Conservation (phyloP, 1,140 invertebrate genomes). For the Temnothorax longispinosus region DNA sequence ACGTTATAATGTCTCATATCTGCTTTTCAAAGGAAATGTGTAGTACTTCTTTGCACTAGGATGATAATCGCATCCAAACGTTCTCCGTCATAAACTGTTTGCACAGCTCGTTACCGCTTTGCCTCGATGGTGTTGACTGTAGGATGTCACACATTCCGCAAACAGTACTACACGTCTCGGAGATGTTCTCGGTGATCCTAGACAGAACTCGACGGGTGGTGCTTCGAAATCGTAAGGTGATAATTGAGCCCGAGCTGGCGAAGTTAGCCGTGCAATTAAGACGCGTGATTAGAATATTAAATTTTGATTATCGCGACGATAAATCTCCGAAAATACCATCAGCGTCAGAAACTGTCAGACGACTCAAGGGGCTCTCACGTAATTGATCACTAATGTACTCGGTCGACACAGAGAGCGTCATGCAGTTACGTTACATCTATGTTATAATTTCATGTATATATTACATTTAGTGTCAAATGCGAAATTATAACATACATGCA, state of each 20-base stretch:
- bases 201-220: conserved; percentile 48
- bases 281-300: conserved; percentile 73
- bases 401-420: too few relatives aligned
- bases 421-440: too few relatives aligned
- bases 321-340: conserved; percentile 60
- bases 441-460: too few relatives aligned
- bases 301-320: conserved; percentile 74
- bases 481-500: too few relatives aligned
- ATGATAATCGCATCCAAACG: conserved; percentile 79
- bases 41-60: conserved; percentile 73
- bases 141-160: conserved; percentile 78
- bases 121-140: conserved; percentile 69
- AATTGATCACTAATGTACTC: background rate
- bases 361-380: background rate
- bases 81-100: conserved; percentile 78
- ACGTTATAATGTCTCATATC: conserved; percentile 70
- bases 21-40: conserved; percentile 71
- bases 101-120: conserved; percentile 73
- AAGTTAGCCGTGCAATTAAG: conserved; percentile 70
- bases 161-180: conserved; percentile 74
- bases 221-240: conserved; percentile 60
- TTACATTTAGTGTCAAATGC: too few relatives aligned
- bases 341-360: conserved; percentile 41
- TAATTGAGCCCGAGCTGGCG: conserved; percentile 70
- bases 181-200: conserved; percentile 71